These are phyloP conservation scores for Mirza zaza DNA, from an alignment of 2,113 vertebrate species.

Conservation along the genomic window DNA sequence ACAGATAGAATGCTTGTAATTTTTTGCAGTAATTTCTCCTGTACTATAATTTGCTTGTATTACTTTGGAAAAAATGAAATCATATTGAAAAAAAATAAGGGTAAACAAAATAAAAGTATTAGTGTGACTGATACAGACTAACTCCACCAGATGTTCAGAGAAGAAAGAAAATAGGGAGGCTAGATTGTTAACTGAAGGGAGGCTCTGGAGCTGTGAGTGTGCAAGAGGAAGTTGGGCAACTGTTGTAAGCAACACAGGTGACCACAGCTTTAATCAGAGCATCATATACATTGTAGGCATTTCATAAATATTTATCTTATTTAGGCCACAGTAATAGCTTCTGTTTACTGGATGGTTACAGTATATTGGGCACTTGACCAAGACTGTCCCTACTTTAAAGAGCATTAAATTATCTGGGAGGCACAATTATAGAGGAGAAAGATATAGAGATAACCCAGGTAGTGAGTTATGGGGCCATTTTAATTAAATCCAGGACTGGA, in stretches of 20 bases:
- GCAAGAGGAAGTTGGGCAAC: neutral
- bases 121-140: neutral
- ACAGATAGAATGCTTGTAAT: neutral
- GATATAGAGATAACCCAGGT: neutral
- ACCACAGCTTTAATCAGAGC: neutral
- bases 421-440: neutral
- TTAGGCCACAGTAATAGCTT: neutral
- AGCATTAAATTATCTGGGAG: too few species aligned
- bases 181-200: neutral
- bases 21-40: neutral
- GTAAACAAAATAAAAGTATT: neutral
- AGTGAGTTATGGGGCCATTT: neutral
- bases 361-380: neutral
- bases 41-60: neutral
- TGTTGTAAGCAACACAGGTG: neutral
- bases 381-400: neutral
- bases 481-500: neutral
- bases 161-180: neutral
- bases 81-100: neutral
- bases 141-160: neutral
- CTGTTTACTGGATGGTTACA: neutral
- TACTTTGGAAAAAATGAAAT: conserved; percentile 23
- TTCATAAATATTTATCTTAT: neutral
- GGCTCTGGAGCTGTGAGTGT: neutral
- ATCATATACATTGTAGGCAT: neutral